These are phyloP conservation scores for Odontophorus gujanensis DNA, from an alignment of 2,113 vertebrate species.

Conservation along the genomic window DNA sequence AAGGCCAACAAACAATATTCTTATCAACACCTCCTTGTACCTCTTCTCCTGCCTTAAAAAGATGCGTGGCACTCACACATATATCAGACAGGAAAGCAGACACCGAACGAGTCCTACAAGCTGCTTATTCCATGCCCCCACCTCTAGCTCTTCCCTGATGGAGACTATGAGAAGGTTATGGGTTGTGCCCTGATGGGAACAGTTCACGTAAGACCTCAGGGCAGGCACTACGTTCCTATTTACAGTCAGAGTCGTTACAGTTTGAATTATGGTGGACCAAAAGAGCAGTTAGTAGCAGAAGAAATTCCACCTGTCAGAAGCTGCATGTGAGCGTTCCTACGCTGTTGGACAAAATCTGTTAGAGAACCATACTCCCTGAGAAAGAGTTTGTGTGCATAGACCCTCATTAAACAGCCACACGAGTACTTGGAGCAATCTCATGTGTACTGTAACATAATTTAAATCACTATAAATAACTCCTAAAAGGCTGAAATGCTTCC, in stretches of 20 bases:
- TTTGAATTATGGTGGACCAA: not conserved
- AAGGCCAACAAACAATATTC: slow-evolving; percentile 38
- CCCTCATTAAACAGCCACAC: not conserved
- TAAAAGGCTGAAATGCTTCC: not conserved
- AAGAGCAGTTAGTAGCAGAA: not conserved
- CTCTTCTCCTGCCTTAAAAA: not conserved
- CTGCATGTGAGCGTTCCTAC: not conserved
- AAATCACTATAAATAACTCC: slow-evolving; percentile 9
- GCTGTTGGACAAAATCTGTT: not conserved
- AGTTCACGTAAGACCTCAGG: not conserved
- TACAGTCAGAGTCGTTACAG: not conserved
- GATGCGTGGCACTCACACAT: not conserved
- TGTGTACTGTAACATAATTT: not conserved
- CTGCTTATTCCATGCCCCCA: not conserved
- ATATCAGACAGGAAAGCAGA: not conserved
- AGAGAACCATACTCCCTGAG: not conserved
- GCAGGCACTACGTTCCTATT: not conserved
- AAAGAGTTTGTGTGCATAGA: not conserved
- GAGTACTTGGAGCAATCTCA: not conserved
- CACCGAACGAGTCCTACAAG: not conserved
- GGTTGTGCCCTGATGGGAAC: not conserved
- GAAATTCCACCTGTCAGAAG: not conserved
- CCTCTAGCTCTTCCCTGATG: not conserved
- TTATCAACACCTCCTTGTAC: not conserved
- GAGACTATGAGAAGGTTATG: not conserved